These are phyloP conservation scores for Phrynosoma blainvillii DNA, from an alignment of 2,113 vertebrate species.

Conservation along the genomic window DNA sequence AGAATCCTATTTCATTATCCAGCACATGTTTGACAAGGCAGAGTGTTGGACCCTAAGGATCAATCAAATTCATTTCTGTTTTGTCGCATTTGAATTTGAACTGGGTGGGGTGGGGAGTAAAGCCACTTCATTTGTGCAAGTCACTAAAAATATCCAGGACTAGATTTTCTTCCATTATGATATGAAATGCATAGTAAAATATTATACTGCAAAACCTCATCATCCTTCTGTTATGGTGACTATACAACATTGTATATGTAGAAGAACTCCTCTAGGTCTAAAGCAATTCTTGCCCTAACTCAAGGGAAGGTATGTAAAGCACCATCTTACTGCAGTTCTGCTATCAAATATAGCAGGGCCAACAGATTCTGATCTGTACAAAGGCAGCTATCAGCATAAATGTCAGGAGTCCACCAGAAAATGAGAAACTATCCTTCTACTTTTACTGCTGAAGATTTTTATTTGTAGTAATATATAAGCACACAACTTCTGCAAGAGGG, in stretches of 20 bases:
- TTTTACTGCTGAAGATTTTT: neutral
- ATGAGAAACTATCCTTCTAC: neutral
- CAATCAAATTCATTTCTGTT: slow-evolving; percentile 19
- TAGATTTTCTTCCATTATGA: neutral
- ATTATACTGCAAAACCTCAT: neutral
- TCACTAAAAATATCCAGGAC: neutral
- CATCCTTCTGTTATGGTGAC: neutral
- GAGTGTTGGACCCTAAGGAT: slow-evolving; percentile 1
- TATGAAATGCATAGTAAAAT: neutral
- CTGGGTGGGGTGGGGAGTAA: neutral
- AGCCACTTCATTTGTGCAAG: neutral
- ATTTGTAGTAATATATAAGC: neutral
- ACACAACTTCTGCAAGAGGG: neutral
- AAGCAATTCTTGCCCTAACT: neutral
- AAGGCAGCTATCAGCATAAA: neutral
- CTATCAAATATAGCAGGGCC: neutral
- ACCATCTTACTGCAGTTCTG: neutral
- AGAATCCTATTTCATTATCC: slow-evolving; percentile 12
- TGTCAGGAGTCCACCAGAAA: neutral
- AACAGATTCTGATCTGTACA: fast-evolving
- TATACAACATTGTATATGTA: neutral
- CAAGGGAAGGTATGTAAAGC: neutral
- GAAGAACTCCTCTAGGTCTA: neutral
- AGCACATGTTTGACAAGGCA: slow-evolving; percentile 10
- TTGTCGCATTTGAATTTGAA: neutral